A percentile compares a stretch with the other conserved stretches of the same genome.
phyloP scores from a whole-genome alignment of 2,797 vertebrate species.

The Chelonia mydas region DNA sequence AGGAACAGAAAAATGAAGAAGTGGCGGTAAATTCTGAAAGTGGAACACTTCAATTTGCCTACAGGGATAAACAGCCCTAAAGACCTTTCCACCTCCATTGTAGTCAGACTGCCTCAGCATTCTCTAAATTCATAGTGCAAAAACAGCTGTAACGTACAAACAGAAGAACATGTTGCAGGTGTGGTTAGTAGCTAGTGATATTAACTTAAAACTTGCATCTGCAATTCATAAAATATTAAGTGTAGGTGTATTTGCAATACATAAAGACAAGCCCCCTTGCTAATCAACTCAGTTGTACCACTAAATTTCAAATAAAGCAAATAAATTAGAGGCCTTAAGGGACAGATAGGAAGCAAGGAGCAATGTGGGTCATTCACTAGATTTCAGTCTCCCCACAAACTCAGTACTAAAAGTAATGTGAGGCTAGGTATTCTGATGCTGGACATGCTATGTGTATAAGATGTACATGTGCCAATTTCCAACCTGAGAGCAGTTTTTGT shows the following conservation, averaged over 20 bases:
- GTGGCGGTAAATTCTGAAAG: background rate
- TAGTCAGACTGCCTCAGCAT: background rate
- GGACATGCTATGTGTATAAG: background rate
- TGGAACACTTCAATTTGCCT: background rate
- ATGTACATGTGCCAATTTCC: background rate
- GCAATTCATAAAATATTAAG: background rate
- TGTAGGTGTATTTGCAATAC: background rate
- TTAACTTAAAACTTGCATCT: background rate
- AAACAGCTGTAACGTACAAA: background rate
- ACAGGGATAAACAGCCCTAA: background rate
- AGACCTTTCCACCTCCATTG: too few species aligned
- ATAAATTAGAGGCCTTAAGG: background rate
- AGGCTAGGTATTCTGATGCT: background rate
- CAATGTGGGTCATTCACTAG: background rate
- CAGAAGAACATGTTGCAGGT: background rate
- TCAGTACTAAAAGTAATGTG: background rate
- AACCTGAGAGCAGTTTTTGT: background rate
- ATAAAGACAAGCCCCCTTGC: background rate
- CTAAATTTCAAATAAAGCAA: too few species aligned
- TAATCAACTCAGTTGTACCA: too few species aligned
- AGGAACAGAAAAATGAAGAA: background rate
- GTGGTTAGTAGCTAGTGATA: background rate
- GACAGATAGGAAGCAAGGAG: too few species aligned
- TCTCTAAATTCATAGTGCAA: background rate
- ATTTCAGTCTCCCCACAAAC: background rate